Evolutionary conservation across 2,888 invertebrate genomes (phyloP).

Genomic region (Agrochola circellaris): DNA sequence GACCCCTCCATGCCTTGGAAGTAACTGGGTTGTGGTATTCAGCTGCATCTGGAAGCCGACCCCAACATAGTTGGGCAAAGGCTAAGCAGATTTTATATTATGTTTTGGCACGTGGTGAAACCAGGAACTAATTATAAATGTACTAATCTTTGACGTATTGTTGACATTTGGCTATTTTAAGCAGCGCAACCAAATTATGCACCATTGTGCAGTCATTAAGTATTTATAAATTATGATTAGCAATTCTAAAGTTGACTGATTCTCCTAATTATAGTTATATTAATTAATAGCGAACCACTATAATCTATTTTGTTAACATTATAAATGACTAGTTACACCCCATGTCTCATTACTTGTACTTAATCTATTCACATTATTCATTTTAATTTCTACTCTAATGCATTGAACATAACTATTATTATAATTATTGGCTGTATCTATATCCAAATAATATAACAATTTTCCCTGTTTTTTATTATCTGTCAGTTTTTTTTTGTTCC

Average conservation of each 20-base stretch:
- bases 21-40: no score
- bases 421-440: not conserved
- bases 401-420: conserved; percentile 29
- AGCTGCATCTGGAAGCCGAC: no score
- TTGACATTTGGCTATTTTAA: conserved; percentile 10
- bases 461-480: not conserved
- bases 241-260: conserved; percentile 14
- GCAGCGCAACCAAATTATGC: not conserved
- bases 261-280: conserved; percentile 26
- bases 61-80: no score
- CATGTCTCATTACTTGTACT: conserved; percentile 38
- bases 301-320: conserved; percentile 31
- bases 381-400: conserved; percentile 14
- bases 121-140: conserved; percentile 14
- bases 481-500: not conserved
- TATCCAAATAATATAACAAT: not conserved
- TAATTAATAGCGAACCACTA: conserved; percentile 26
- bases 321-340: conserved; percentile 35
- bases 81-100: not conserved
- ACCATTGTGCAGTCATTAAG: not conserved
- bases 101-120: conserved; percentile 15
- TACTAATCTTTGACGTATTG: conserved; percentile 8
- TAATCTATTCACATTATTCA: conserved; percentile 24
- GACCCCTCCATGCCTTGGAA: no score
- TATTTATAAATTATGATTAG: not conserved